Conservation (phyloP, 2,888 invertebrate species). For the Gibbula magus region DNA sequence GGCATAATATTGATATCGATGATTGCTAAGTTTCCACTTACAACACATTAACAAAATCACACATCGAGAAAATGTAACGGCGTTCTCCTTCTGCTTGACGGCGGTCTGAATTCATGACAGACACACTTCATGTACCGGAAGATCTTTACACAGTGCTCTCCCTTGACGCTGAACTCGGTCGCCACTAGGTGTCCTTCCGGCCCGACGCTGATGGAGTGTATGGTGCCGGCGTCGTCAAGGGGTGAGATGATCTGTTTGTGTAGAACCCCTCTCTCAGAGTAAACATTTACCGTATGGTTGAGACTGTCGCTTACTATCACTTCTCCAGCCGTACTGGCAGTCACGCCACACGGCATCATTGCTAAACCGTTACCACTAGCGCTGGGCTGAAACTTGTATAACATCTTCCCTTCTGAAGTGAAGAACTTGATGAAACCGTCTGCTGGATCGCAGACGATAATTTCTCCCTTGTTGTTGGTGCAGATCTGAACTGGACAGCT, state of each 20-base stretch:
- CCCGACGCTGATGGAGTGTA: slow-evolving; percentile 66
- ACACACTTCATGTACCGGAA: slow-evolving; percentile 67
- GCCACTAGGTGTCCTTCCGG: slow-evolving; percentile 70
- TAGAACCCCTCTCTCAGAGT: slow-evolving; percentile 62
- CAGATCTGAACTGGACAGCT: slow-evolving; percentile 47
- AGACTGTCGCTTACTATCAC: slow-evolving; percentile 66
- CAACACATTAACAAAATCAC: not conserved
- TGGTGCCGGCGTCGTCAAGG: slow-evolving; percentile 63
- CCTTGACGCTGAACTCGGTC: slow-evolving; percentile 64
- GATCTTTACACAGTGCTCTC: slow-evolving; percentile 69
- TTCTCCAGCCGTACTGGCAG: slow-evolving; percentile 59
- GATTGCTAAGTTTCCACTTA: no score
- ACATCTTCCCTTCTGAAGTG: slow-evolving; percentile 55
- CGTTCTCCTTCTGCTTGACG: slow-evolving; percentile 61
- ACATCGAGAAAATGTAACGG: slow-evolving; percentile 30
- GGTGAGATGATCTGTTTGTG: slow-evolving; percentile 61
- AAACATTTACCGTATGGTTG: slow-evolving; percentile 67
- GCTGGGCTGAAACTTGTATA: slow-evolving; percentile 60
- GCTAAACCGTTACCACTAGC: slow-evolving; percentile 55
- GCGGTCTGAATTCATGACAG: slow-evolving; percentile 61
- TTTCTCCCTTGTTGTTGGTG: slow-evolving; percentile 58
- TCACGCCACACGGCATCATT: slow-evolving; percentile 62
- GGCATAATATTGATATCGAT: no score
- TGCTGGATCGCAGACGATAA: slow-evolving; percentile 64
- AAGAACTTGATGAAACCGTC: slow-evolving; percentile 57